Percentiles rank a stretch among this genome's conserved stretches.
phyloP scores from a whole-genome alignment of 2,888 invertebrate genomes.

The Plagodis dolabraria region DNA sequence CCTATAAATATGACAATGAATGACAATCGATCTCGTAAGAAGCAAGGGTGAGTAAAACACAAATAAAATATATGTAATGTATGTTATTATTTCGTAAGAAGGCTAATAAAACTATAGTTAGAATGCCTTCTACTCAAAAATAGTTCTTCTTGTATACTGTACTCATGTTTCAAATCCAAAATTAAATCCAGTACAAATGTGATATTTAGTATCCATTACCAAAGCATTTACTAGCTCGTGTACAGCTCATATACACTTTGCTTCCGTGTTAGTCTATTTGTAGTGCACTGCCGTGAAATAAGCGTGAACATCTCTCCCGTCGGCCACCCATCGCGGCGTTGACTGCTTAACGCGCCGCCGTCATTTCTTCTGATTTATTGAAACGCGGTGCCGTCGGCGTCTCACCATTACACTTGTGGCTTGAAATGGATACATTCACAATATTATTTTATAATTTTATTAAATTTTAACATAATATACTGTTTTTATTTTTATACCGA shows the following conservation, averaged over 20 bases:
- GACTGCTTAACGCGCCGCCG: constrained; percentile 77
- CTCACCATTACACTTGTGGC: constrained; percentile 50
- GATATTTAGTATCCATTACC: constrained; percentile 40
- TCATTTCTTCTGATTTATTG: constrained; percentile 83
- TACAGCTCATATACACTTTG: constrained; percentile 55
- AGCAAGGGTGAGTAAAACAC: too few species aligned
- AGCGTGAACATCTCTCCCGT: constrained; percentile 67
- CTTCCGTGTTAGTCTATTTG: constrained; percentile 74
- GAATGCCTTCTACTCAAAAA: too few species aligned
- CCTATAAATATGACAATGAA: too few species aligned
- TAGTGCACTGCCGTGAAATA: constrained; percentile 72
- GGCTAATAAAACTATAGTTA: too few species aligned
- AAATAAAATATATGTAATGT: too few species aligned
- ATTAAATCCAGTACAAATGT: constrained; percentile 41
- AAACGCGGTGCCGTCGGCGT: constrained; percentile 63
- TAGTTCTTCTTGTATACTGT: too few species aligned
- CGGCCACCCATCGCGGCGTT: constrained; percentile 79
- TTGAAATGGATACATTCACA: constrained; percentile 35
- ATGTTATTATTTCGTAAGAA: too few species aligned
- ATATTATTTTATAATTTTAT: neutral
- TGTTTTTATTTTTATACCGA: too few species aligned
- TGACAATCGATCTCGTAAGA: too few species aligned
- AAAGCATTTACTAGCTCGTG: constrained; percentile 45
- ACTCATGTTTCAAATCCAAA: neutral
- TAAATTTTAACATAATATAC: too few species aligned